Evolutionary conservation across 2,113 vertebrate genomes (phyloP), one percentile per base, ranked within the genome.

Genomic region (Scophthalmus maximus): DNA sequence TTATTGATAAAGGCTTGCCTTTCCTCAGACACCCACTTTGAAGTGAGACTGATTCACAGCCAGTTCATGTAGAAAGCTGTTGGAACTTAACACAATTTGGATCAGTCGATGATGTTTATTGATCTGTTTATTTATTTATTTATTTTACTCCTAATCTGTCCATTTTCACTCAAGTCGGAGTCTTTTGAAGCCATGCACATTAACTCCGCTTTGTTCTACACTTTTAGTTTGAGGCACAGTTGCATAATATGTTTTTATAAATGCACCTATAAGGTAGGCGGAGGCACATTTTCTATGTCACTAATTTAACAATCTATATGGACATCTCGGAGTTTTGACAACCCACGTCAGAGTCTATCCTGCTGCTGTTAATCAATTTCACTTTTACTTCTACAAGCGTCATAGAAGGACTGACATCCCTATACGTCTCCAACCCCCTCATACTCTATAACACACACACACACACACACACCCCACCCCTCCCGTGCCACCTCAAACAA

Each of bases 371-470:
- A 56, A 79, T 78, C 57, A 10, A 22, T 58, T 76, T 80, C 23
- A 29, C 12, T 50, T 78, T 66, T 11, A 79, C 53, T 53, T 73
- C 63, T 29, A 14, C 26, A 47, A 56, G n/a, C 68, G 61, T 85
- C 82, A 85, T 29, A 68, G 67, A 25, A 15, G n/a, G 15, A 5
- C 15, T 81, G 82, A 84, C 59, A 63, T 82, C 53, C 30, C 40
- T 32, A 34, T 59, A 61, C 36, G 9, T 73, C 59, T 64, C 34
- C 62, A 62, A 1, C 76, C 70, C 69, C 26, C 71, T 25, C 60
- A 36, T 6, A 20, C 22, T 6, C 56, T 8, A 18, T 17, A 14
- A 0, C 30, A 57, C 55, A 57, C 55, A 22, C 55, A 55, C 52
- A n/a, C 26, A 57, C 53, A 57, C 27, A 26, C 23, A 47, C 57